Evolutionary conservation across 2,888 invertebrate species (phyloP).

Genomic region (Cephus pulcher): DNA sequence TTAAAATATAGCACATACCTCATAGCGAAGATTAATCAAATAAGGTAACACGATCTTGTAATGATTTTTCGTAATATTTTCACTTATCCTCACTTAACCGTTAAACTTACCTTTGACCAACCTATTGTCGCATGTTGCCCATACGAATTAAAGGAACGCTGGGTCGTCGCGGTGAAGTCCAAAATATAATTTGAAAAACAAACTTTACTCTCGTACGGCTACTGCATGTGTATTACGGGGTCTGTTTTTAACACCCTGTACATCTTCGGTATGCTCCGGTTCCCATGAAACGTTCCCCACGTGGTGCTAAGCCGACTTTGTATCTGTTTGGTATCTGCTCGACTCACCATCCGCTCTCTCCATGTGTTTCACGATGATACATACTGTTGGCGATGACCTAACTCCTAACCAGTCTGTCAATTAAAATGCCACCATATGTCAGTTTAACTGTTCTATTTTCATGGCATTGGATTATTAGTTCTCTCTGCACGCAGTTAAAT

Average conservation of each 20-base stretch:
- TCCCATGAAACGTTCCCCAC: constrained; percentile 53
- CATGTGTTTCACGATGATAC: constrained; percentile 43
- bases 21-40: background rate
- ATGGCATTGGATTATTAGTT: background rate
- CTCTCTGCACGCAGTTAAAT: background rate
- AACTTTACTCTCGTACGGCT: background rate
- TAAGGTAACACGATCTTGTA: background rate
- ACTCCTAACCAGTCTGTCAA: constrained; percentile 59
- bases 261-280: constrained; percentile 39
- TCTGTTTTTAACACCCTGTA: constrained; percentile 2
- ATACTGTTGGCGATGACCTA: constrained; percentile 50
- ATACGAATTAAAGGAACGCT: background rate
- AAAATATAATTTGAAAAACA: background rate
- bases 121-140: background rate
- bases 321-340: constrained; percentile 27
- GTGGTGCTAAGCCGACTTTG: constrained; percentile 39
- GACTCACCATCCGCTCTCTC: constrained; percentile 30
- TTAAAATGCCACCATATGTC: constrained; percentile 60
- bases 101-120: background rate
- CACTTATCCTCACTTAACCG: background rate
- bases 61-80: background rate
- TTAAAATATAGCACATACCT: background rate
- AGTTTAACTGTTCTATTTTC: constrained; percentile 33
- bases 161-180: background rate
- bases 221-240: background rate